phyloP scores from a whole-genome alignment of 2,113 vertebrate species.

The Indri indri region DNA sequence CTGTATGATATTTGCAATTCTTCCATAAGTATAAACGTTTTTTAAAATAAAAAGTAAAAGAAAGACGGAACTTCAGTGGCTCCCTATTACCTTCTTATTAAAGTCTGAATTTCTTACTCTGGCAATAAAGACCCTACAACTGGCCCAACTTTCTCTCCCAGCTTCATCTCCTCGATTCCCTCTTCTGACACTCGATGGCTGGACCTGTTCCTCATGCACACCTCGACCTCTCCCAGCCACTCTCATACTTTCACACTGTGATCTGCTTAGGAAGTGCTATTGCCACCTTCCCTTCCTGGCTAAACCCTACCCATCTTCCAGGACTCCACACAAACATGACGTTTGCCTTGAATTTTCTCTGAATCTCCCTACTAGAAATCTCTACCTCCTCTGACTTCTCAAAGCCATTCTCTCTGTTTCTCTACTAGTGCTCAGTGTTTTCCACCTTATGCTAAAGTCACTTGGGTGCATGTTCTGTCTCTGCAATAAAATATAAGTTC shows the following conservation, averaged over 20 bases:
- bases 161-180: background rate
- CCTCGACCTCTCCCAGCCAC: background rate
- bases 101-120: background rate
- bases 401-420: background rate
- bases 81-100: background rate
- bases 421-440: background rate
- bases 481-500: background rate
- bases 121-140: background rate
- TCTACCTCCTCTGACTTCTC: constrained; percentile 18
- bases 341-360: background rate
- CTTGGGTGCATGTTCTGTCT: background rate
- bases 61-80: background rate
- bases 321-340: background rate
- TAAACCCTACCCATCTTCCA: background rate
- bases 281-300: background rate
- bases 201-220: background rate
- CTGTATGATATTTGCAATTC: constrained; percentile 16
- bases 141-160: background rate
- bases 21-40: background rate
- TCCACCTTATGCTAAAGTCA: background rate
- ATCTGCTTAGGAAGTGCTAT: background rate
- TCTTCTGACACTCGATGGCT: background rate
- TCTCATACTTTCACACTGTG: background rate
- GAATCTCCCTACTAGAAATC: background rate
- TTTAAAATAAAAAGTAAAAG: background rate